A percentile compares a stretch with the other conserved stretches of the same genome.
Conservation (phyloP, 2,113 vertebrate species). For the Percina caprodes region DNA sequence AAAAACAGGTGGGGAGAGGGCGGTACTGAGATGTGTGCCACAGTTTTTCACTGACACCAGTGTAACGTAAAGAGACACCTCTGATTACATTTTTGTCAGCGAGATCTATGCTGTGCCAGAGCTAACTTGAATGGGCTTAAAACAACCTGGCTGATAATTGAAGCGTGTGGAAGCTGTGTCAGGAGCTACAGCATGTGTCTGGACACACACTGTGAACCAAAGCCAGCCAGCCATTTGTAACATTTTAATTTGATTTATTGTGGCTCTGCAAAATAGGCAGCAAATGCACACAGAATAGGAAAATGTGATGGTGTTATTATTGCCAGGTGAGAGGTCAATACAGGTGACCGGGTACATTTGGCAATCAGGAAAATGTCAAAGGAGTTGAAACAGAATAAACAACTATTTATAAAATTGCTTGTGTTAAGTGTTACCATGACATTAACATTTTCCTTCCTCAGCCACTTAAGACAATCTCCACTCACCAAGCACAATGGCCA, state of each 20-base stretch:
- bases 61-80: conserved; percentile 60
- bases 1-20: conserved; percentile 37
- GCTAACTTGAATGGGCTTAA: conserved; percentile 32
- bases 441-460: conserved; percentile 38
- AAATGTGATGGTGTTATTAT: conserved; percentile 14
- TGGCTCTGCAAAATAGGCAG: conserved; percentile 34
- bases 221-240: conserved; percentile 17
- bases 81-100: conserved; percentile 67
- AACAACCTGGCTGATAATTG: conserved; percentile 61
- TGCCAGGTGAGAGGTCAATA: background rate
- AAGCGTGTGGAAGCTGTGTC: conserved; percentile 57
- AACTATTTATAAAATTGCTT: background rate
- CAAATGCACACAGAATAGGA: background rate
- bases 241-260: conserved; percentile 53
- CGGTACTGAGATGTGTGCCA: conserved; percentile 12
- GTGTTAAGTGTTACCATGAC: conserved; percentile 24
- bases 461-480: conserved; percentile 24
- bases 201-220: conserved; percentile 21
- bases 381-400: background rate
- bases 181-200: conserved; percentile 29
- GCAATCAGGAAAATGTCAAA: conserved; percentile 1
- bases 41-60: conserved; percentile 56
- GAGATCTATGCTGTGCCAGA: conserved; percentile 26
- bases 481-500: conserved; percentile 95
- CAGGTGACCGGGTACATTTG: background rate